A percentile compares a stretch with the other conserved stretches of the same genome.
Conservation (phyloP, 2,797 vertebrate genomes). For the Cetoscarus ocellatus region DNA sequence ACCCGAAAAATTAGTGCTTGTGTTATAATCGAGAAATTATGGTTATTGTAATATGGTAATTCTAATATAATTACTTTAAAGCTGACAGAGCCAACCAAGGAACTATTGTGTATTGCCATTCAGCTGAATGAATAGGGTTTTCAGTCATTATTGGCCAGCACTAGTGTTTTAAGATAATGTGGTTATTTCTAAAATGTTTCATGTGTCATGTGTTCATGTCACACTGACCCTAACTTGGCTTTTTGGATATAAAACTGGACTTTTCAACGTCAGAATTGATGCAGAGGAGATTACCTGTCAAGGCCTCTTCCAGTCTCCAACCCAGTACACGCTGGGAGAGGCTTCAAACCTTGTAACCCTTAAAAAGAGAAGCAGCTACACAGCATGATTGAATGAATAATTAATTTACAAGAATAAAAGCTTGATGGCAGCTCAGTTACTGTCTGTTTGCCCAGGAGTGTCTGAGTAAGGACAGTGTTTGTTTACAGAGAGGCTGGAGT, state of each 20-base stretch:
- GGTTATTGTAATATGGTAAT: too few relatives aligned
- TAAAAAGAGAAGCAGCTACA: not conserved
- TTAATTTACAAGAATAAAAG: slow-evolving; percentile 22
- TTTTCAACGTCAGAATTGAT: not conserved
- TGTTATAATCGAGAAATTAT: too few relatives aligned
- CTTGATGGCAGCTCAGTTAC: not conserved
- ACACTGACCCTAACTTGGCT: not conserved
- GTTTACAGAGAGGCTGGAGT: slow-evolving; percentile 8
- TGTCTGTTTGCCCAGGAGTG: slow-evolving; percentile 18
- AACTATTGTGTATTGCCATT: too few relatives aligned
- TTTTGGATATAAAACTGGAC: not conserved
- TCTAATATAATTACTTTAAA: too few relatives aligned
- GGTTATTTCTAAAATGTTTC: too few relatives aligned
- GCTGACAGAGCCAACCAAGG: too few relatives aligned
- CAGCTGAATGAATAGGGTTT: too few relatives aligned
- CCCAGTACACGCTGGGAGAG: slow-evolving; percentile 9
- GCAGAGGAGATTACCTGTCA: not conserved
- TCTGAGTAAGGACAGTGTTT: slow-evolving; percentile 4
- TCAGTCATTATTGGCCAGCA: too few relatives aligned
- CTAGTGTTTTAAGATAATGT: too few relatives aligned
- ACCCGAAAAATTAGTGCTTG: too few relatives aligned
- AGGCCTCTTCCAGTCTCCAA: not conserved
- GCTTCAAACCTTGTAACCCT: not conserved
- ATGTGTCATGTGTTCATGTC: not conserved
- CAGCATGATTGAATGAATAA: slow-evolving; percentile 1